Conservation (phyloP, 2,888 invertebrate genomes). For the Iphiclides podalirius region DNA sequence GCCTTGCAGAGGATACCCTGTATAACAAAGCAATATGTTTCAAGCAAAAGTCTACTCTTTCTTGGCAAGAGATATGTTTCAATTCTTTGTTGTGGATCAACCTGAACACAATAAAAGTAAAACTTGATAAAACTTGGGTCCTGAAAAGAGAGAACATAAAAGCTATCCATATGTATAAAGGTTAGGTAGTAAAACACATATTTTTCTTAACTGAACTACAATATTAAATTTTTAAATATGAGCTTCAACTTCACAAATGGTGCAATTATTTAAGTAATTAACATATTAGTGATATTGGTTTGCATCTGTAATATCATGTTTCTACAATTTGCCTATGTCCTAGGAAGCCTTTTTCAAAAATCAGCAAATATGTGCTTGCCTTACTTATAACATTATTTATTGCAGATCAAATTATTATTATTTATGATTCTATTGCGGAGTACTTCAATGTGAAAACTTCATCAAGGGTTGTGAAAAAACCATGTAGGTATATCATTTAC, state of each 20-base stretch:
- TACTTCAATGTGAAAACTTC: slow-evolving; percentile 35
- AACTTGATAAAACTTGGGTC: slow-evolving; percentile 23
- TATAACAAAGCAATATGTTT: slow-evolving; percentile 37
- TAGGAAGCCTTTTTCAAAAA: too few species aligned
- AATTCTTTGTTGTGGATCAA: slow-evolving; percentile 43
- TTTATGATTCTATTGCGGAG: slow-evolving; percentile 27
- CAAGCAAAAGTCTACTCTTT: slow-evolving; percentile 36
- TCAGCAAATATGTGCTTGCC: too few species aligned
- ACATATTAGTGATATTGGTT: too few species aligned
- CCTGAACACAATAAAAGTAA: slow-evolving; percentile 13
- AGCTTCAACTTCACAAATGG: neutral
- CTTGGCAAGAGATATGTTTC: slow-evolving; percentile 32
- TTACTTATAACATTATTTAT: too few species aligned
- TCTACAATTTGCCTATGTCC: too few species aligned
- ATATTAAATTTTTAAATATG: neutral
- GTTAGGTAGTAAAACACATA: slow-evolving; percentile 32
- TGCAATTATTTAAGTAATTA: too few species aligned
- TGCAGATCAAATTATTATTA: slow-evolving; percentile 44
- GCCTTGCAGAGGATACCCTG: slow-evolving; percentile 34
- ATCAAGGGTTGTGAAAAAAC: slow-evolving; percentile 15
- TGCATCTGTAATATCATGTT: too few species aligned
- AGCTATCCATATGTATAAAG: slow-evolving; percentile 42
- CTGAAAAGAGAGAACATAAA: slow-evolving; percentile 26
- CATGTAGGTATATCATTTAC: slow-evolving; percentile 29
- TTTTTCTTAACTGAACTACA: too few species aligned